phyloP scores from a whole-genome alignment of 1,140 invertebrate species.

The Macrosteles quadrilineatus region DNA sequence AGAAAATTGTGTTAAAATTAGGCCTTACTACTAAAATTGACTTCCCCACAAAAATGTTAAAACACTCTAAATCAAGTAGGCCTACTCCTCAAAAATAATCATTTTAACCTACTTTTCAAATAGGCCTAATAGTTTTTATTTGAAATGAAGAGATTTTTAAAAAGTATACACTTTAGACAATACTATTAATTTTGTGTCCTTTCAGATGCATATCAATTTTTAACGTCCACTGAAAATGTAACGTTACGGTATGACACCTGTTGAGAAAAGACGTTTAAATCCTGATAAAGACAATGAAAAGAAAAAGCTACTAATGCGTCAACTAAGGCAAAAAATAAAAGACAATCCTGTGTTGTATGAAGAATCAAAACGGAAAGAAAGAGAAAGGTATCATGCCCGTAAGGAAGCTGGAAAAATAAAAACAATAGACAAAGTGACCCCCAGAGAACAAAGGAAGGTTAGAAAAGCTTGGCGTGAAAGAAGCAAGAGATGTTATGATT shows the following conservation, averaged over 20 bases:
- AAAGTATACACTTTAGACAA: background rate
- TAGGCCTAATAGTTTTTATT: too few relatives aligned
- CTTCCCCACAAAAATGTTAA: too few relatives aligned
- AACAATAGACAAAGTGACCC: background rate
- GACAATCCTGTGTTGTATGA: too few relatives aligned
- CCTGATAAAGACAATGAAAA: background rate
- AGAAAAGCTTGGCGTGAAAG: background rate
- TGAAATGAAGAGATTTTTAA: background rate
- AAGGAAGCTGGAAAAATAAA: background rate
- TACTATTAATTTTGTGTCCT: background rate
- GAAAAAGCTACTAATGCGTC: too few relatives aligned
- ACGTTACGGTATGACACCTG: background rate
- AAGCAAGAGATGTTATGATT: slow-evolving; percentile 11
- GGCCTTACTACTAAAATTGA: background rate
- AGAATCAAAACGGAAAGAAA: too few relatives aligned
- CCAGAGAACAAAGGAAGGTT: slow-evolving; percentile 1
- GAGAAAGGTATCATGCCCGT: too few relatives aligned
- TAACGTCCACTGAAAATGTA: too few relatives aligned
- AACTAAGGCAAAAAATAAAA: too few relatives aligned
- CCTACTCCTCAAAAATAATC: too few relatives aligned
- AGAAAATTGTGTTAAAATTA: background rate
- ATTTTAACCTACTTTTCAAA: too few relatives aligned
- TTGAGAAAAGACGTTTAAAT: background rate
- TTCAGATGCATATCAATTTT: background rate
- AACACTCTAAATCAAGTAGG: too few relatives aligned